phyloP scores from a whole-genome alignment of 2,113 vertebrate genomes.

The Dromiciops gliroides region DNA sequence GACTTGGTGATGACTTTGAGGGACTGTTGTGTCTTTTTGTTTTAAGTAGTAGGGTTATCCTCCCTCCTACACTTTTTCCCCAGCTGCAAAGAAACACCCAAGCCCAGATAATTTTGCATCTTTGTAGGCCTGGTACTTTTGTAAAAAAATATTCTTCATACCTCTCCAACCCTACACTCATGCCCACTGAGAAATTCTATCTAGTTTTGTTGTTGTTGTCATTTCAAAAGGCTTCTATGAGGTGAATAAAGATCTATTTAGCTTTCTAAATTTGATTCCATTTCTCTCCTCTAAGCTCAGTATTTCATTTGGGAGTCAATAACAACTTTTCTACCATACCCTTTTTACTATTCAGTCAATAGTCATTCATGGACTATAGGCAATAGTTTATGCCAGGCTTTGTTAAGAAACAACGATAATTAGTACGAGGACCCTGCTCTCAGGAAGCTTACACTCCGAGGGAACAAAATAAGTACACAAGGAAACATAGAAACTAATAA shows the following conservation, averaged over 20 bases:
- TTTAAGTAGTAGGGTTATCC: constrained; percentile 11
- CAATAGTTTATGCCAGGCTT: neutral
- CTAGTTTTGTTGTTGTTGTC: too few relatives aligned
- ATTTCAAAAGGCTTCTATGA: neutral
- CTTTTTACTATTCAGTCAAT: neutral
- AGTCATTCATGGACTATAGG: neutral
- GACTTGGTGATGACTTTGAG: constrained; percentile 30
- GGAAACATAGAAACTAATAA: neutral
- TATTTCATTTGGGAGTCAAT: neutral
- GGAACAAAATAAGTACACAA: neutral
- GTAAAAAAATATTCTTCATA: neutral
- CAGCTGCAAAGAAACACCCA: neutral
- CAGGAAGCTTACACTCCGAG: neutral
- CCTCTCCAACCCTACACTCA: neutral
- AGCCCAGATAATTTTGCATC: neutral
- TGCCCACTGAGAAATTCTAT: neutral
- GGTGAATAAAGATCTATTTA: neutral
- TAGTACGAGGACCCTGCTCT: neutral
- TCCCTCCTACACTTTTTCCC: neutral
- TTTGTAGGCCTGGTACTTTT: neutral
- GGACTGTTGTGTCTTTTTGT: neutral
- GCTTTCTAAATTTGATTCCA: neutral
- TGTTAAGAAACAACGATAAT: neutral
- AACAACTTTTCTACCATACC: neutral
- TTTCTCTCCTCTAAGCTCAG: neutral